A percentile compares a stretch with the other conserved stretches of the same genome.
These are phyloP conservation scores for Seira ritae DNA, from an alignment of 2,888 invertebrate species.

Conservation along the genomic window DNA sequence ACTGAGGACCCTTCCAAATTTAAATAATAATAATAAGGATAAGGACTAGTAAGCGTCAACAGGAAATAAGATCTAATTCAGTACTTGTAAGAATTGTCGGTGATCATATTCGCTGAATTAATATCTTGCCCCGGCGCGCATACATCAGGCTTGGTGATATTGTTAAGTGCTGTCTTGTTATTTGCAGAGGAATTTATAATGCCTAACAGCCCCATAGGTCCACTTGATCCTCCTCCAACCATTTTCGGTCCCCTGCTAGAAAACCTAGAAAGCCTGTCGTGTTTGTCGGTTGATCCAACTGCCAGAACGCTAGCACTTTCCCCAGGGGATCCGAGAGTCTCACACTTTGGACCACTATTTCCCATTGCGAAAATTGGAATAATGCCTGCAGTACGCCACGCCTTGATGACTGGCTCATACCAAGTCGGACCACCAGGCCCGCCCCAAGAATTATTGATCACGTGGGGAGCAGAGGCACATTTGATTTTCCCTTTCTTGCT, in stretches of 20 bases:
- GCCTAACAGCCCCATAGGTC: neutral
- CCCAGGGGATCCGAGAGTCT: constrained; percentile 41
- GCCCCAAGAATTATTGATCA: constrained; percentile 64
- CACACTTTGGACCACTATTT: constrained; percentile 52
- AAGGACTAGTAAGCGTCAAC: too few relatives aligned
- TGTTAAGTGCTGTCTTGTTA: neutral
- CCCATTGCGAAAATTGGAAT: constrained; percentile 59
- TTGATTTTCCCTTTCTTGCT: constrained; percentile 2
- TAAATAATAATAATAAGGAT: too few relatives aligned
- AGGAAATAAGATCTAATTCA: too few relatives aligned
- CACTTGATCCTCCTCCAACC: neutral
- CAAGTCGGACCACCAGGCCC: constrained; percentile 34
- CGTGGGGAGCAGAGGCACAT: constrained; percentile 48
- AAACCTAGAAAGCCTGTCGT: constrained; percentile 39
- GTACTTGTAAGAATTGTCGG: constrained; percentile 33
- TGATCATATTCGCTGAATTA: constrained; percentile 20
- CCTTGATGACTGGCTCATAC: constrained; percentile 37
- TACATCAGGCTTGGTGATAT: constrained; percentile 41
- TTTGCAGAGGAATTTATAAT: neutral
- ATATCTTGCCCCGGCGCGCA: constrained; percentile 45
- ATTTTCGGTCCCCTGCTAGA: constrained; percentile 44
- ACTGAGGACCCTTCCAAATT: constrained; percentile 10
- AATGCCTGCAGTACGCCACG: constrained; percentile 47
- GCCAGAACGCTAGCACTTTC: constrained; percentile 43
- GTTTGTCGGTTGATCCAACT: constrained; percentile 44